Base-by-base conservation (phyloP, 1,140 invertebrate genomes). In the Campoletis sonorensis region DNA sequence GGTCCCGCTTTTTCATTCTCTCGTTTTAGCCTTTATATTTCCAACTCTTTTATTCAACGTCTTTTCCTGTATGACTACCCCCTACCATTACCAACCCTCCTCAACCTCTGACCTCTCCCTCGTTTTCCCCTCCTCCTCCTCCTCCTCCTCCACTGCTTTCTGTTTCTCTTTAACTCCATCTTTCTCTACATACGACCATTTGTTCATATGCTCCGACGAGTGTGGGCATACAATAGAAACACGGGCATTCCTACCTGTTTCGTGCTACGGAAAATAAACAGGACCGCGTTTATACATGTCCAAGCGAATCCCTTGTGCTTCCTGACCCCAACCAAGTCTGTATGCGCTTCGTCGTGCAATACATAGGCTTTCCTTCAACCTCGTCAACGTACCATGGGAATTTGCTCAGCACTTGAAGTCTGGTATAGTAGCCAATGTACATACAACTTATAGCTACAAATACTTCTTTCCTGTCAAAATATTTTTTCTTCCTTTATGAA, bases 361-460 rank as follows among this genome's bases (percentile, higher is more conserved):
- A 5, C 27, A 18, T 7, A 11, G n/a, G 51, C 18, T 54, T 30
- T 49, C 71, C 71, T 73, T 45, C 51, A 73, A 73, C 71, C 37
- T n/a, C 71, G 23, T 45, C 40, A 73, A 49, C 30, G 61, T 54
- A 45, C 18, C 54, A 67, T 81, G 79, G 61, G 72, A 64, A 81
- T 81, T 81, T 81, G 40, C 71, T 33, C 54, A 64, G 79, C 79
- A 81, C 79, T 81, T 76, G 27, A 81, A 61, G 16, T 45, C 58
- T 58, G 40, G 79, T 30, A 33, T 11, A 4, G 1, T 54, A 54
- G n/a, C 51, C 18, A 54, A 54, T 54, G n/a, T 54, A 1, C 10
- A 54, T 45, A 13, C 40, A 11, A 45, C 8, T 45, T 45, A 13
- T 45, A 45, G 5, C 1, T 45, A 13, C 40, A 3, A 5, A 45